Evolutionary conservation across 2,888 invertebrate species (phyloP), one percentile per base, ranked within the genome.

Genomic region (Oscheius sp.): DNA sequence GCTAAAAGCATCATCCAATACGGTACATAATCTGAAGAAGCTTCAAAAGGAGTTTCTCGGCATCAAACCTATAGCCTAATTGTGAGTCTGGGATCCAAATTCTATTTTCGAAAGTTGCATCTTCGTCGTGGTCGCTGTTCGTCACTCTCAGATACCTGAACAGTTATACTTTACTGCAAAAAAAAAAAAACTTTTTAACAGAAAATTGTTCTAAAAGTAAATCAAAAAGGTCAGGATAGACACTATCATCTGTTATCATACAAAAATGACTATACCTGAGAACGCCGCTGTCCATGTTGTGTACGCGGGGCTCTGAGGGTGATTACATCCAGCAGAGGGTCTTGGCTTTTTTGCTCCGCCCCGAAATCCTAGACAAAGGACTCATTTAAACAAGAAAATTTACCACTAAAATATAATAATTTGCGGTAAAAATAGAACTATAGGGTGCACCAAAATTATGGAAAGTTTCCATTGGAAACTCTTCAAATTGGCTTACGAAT

Each of bases 21-120:
- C 74, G 23, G 78, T 75, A 48, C 78, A 75, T 53, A 81, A 61
- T 46, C 76, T 69, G 55, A 57, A 80, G n/a, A n/a, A 66, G 20
- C 10, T 42, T 45, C 6, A 45, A 52, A 65, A 53, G 23, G 2
- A 42, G 42, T 39, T 20, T 1, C 1, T 1, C 10, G 10, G 10
- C 23, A 25, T 23, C 72, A 45, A 55, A 46, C 37, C 76, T 69
- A 66, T 77, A 77, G 8, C 81, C 82, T 23, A 73, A 20, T 20
- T 72, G 65, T 4, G 78, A 63, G 53, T 84, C 83, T 42, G 73
- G 74, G 1, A 84, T 78, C 84, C 84, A 84, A 25, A 84, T 76
- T 39, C 55, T 33, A n/a, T 64, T 63, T 39, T 64, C 69, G 25
- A 58, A 68, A 12, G 42, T 34, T 10, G 61, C 61, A 20, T 68